Base-by-base conservation (phyloP, 2,113 vertebrate genomes). In the Theropithecus gelada region DNA sequence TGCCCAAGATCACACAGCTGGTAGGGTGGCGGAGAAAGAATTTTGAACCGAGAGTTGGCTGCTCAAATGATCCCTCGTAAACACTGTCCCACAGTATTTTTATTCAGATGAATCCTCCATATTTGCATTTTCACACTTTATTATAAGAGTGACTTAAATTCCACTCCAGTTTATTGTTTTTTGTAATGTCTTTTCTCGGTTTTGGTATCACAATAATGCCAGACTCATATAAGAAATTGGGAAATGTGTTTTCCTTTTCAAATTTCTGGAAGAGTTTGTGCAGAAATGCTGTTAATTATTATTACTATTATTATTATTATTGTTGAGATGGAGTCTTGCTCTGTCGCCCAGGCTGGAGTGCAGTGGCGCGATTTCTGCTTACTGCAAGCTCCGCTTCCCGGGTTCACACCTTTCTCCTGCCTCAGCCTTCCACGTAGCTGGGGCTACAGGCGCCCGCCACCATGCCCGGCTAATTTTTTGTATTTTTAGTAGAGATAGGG, bases 41-140 rank as follows among this genome's bases (percentile, higher is more conserved):
- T 45, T 50, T 14, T 78, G 80, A 87, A 22, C n/a, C 5, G 1
- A 57, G 85, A 79, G n/a, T 52, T 84, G 55, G 38, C 68, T 73
- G 20, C 23, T 35, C 38, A 48, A 66, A n/a, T 11, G 17, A 40
- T 32, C 61, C 40, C 25, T 76, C 12, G 14, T 35, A 35, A 38
- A 12, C 59, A 25, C 1, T 7, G n/a, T 55, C 57, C 6, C 3
- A 1, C 0, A 9, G 66, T 16, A 35, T 43, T 32, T 70, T 50
- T n/a, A 16, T 48, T 17, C 40, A 52, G 90, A 52, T 8, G 3
- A 2, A 38, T 9, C 6, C 27, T 32, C 23, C 1, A 2, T 16
- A 16, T 48, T 88, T 55, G 20, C 27, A 43, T 43, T 45, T 6
- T 2, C 20, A 35, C 18, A n/a, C 3, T 57, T 16, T 61, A 5